Conservation (phyloP, 1,140 invertebrate genomes). For the Phthorimaea operculella region DNA sequence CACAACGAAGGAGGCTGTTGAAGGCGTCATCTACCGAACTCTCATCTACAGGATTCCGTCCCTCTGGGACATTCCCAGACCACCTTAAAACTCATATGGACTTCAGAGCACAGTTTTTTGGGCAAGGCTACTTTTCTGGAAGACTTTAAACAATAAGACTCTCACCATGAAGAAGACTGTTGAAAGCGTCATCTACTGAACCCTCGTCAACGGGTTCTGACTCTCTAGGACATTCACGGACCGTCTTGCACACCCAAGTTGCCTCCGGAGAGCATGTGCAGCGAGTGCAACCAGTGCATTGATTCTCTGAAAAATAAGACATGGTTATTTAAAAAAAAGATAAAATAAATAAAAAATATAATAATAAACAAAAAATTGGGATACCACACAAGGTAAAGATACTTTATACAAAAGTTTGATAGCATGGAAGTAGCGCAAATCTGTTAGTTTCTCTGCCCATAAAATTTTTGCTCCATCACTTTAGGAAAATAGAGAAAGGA, state of each 20-base stretch:
- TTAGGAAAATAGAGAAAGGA: too few relatives aligned
- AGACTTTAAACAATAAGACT: neutral
- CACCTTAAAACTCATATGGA: conserved; percentile 29
- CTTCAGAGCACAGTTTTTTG: conserved; percentile 27
- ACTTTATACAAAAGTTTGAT: too few relatives aligned
- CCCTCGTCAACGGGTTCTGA: conserved; percentile 16
- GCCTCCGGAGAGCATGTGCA: conserved; percentile 30
- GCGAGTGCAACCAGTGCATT: conserved; percentile 36
- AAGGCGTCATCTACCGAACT: neutral
- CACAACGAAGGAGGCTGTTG: neutral
- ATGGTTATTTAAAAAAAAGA: too few relatives aligned
- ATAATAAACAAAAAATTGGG: too few relatives aligned
- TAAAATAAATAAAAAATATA: too few relatives aligned
- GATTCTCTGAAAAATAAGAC: conserved; percentile 26
- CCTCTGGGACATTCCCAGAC: conserved; percentile 23
- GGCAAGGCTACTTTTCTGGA: too few relatives aligned
- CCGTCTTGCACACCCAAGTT: conserved; percentile 31
- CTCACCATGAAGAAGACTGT: conserved; percentile 1
- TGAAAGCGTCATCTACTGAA: neutral
- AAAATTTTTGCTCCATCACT: too few relatives aligned
- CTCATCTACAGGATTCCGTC: conserved; percentile 15
- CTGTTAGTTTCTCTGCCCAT: too few relatives aligned
- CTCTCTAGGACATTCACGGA: conserved; percentile 22
- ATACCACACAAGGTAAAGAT: too few relatives aligned
- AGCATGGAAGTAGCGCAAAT: too few relatives aligned